Evolutionary conservation across 2,888 invertebrate species (phyloP).

Genomic region (Girardia tigrina): DNA sequence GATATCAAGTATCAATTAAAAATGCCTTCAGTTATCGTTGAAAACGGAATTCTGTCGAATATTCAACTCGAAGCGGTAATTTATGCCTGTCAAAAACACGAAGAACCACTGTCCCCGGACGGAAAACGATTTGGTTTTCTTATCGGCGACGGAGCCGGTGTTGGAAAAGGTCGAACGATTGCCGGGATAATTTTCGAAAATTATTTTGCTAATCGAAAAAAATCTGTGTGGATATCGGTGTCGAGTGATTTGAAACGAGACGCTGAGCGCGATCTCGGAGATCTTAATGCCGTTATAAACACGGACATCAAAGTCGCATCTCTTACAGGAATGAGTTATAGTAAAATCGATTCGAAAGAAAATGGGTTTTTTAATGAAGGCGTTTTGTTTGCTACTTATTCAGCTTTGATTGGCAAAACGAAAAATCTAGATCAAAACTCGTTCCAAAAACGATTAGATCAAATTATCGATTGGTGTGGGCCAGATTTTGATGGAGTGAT

Average conservation of each 20-base stretch:
- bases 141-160: conserved; percentile 48
- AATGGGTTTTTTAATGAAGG: conserved; percentile 43
- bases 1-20: conserved; percentile 67
- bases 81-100: conserved; percentile 86
- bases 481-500: conserved; percentile 13
- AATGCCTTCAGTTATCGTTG: conserved; percentile 64
- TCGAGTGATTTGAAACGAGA: conserved; percentile 47
- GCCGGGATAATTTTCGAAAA: conserved; percentile 47
- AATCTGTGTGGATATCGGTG: conserved; percentile 47
- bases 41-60: conserved; percentile 74
- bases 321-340: not conserved
- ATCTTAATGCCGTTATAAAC: not conserved
- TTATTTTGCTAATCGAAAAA: conserved; percentile 43
- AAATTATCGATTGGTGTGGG: conserved; percentile 21
- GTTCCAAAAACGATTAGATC: not conserved
- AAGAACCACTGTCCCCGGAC: conserved; percentile 41
- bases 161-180: conserved; percentile 44
- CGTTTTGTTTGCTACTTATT: conserved; percentile 47
- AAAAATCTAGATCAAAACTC: conserved; percentile 41
- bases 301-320: not conserved
- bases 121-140: conserved; percentile 47
- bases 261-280: conserved; percentile 39
- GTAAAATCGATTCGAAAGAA: not conserved
- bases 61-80: conserved; percentile 90
- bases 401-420: conserved; percentile 46